A percentile compares a stretch with the other conserved stretches of the same genome.
Conservation (phyloP, 2,888 invertebrate species). For the Dryomyza anilis region DNA sequence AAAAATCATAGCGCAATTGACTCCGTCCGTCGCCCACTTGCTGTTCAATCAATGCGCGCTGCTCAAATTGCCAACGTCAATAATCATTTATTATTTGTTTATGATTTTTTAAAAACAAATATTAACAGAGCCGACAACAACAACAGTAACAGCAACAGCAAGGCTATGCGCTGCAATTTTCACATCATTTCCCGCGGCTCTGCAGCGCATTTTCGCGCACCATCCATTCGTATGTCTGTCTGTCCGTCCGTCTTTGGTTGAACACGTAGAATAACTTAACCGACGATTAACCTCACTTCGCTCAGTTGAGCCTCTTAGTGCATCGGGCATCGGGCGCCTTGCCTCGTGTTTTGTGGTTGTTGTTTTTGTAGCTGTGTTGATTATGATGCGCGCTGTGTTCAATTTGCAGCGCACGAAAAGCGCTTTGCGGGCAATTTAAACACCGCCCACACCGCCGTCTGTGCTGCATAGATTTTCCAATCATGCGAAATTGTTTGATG, state of each 20-base stretch:
- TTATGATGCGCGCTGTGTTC: slow-evolving; percentile 54
- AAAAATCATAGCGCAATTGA: neutral
- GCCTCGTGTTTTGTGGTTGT: slow-evolving; percentile 20
- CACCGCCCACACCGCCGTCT: no score
- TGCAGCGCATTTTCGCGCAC: slow-evolving; percentile 11
- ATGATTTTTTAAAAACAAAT: slow-evolving; percentile 51
- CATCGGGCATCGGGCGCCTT: neutral
- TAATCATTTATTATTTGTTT: slow-evolving; percentile 55
- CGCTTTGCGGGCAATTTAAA: slow-evolving; percentile 31
- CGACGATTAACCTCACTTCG: slow-evolving; percentile 55
- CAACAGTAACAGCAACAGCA: slow-evolving; percentile 30
- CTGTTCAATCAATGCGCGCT: slow-evolving; percentile 17
- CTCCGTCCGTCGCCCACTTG: slow-evolving; percentile 18
- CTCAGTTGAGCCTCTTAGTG: no score
- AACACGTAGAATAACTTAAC: slow-evolving; percentile 58
- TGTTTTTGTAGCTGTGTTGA: slow-evolving; percentile 27
- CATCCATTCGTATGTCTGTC: neutral
- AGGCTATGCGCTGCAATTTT: slow-evolving; percentile 45
- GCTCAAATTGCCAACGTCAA: slow-evolving; percentile 41
- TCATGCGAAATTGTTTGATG: no score
- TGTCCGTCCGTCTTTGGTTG: neutral
- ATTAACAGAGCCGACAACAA: slow-evolving; percentile 37
- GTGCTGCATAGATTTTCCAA: no score
- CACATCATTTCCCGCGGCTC: slow-evolving; percentile 49
- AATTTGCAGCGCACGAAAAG: slow-evolving; percentile 51